These are phyloP conservation scores for Pygoscelis antarcticus DNA, from an alignment of 2,113 vertebrate species.

Conservation along the genomic window DNA sequence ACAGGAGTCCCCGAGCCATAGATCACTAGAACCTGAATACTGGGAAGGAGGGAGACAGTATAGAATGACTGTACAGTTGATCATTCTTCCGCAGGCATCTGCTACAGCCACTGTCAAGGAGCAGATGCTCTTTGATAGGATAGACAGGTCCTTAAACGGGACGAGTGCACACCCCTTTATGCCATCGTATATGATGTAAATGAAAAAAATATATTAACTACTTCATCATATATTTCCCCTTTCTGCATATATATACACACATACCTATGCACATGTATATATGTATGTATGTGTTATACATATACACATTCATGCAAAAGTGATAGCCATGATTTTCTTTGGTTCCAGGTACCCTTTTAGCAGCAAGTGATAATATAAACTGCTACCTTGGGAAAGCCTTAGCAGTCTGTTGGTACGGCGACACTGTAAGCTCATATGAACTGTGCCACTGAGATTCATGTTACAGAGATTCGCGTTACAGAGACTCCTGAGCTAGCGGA, in stretches of 20 bases:
- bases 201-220: not conserved
- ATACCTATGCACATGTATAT: fast-evolving
- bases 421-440: not conserved
- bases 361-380: not conserved
- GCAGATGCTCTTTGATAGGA: not conserved
- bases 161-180: not conserved
- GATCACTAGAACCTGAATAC: not conserved
- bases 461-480: not conserved
- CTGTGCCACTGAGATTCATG: not conserved
- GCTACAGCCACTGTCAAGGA: not conserved
- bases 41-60: not conserved
- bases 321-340: not conserved
- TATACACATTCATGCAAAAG: not conserved
- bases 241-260: not conserved
- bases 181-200: not conserved
- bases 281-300: no score
- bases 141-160: not conserved
- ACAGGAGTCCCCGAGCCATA: not conserved
- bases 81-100: not conserved
- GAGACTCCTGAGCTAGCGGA: not conserved
- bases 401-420: fast-evolving
- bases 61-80: not conserved
- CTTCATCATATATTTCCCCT: not conserved
- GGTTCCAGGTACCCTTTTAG: not conserved
- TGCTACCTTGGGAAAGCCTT: not conserved